Evolutionary conservation across 2,797 vertebrate genomes (phyloP), one percentile per base, ranked within the genome.

Genomic region (Coendou prehensilis): DNA sequence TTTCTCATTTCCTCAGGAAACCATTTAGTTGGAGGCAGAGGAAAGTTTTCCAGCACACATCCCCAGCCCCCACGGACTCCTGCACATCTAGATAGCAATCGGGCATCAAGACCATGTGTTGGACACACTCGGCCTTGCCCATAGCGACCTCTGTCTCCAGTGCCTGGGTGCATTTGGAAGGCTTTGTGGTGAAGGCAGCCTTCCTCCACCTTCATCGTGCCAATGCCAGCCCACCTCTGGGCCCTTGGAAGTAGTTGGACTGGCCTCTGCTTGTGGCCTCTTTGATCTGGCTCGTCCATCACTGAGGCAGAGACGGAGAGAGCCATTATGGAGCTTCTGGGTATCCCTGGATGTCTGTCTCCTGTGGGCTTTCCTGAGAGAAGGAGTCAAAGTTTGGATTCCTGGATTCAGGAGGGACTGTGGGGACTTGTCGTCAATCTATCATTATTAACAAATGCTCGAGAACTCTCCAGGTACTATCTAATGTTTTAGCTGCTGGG

Each of bases 1-100:
- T 91, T 94, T 95, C 87, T 96, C 93, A 96, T 96, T 96, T 96
- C 80, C 95, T 97, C 95, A 97, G 96, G 87, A 98, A 94, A 89
- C 87, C 80, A 89, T 50, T 63, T 84, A 91, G 80, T 52, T 86
- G 7, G 96, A 97, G 95, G 96, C 95, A 83, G 89, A 95, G 95
- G 95, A 96, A 96, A 94, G 95, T 97, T 97, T 95, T 95, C 97
- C 96, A 91, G 79, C 90, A 89, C 59, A 71, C 87, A 81, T 93
- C 83, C 86, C 76, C 80, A 73, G 50, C 59, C 93, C 89, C 93
- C n/a, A 59, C 41, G 9, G 86, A 87, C 73, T 63, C 82, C 9
- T 50, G 47, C 28, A 41, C 33, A 61, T 28, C 23, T 63, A 78
- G 79, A 87, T 69, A 87, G 47, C 2, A 2, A 50, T n/a, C 52